Percentiles rank a stretch among this genome's conserved stretches.
Conservation (phyloP, 2,888 invertebrate genomes). For the Orthonychiurus folsomi region DNA sequence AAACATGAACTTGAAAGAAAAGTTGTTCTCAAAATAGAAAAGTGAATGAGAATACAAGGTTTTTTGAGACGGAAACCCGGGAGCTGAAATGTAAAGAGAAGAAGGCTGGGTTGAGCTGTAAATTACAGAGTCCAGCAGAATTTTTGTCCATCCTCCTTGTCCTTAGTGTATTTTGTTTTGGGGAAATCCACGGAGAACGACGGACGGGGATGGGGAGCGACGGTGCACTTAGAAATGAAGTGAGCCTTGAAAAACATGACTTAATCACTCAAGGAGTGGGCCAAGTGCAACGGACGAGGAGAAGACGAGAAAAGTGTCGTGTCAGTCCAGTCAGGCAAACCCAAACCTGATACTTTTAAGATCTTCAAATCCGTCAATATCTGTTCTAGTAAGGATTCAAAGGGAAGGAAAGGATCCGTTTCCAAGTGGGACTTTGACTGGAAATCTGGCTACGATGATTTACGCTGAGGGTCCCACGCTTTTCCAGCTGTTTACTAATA, state of each 20-base stretch:
- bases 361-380: not conserved
- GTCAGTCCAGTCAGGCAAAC: slow-evolving; percentile 16
- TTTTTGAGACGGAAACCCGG: not conserved
- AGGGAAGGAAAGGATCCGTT: no score
- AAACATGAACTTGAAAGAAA: slow-evolving; percentile 1
- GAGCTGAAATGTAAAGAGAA: no score
- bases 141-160: not conserved
- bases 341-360: slow-evolving; percentile 1
- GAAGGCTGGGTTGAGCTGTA: no score
- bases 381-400: no score
- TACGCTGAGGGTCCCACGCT: no score
- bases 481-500: not conserved
- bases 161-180: not conserved
- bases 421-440: no score
- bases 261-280: slow-evolving; percentile 17
- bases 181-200: not conserved
- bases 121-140: not conserved
- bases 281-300: no score
- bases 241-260: slow-evolving; percentile 27
- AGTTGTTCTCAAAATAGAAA: not conserved
- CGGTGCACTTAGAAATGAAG: slow-evolving; percentile 23
- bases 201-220: not conserved
- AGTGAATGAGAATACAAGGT: not conserved
- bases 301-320: slow-evolving; percentile 22
- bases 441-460: no score